These are phyloP conservation scores for Drosophila mojavensis DNA, from an alignment of 1,140 invertebrate genomes.

Conservation along the genomic window DNA sequence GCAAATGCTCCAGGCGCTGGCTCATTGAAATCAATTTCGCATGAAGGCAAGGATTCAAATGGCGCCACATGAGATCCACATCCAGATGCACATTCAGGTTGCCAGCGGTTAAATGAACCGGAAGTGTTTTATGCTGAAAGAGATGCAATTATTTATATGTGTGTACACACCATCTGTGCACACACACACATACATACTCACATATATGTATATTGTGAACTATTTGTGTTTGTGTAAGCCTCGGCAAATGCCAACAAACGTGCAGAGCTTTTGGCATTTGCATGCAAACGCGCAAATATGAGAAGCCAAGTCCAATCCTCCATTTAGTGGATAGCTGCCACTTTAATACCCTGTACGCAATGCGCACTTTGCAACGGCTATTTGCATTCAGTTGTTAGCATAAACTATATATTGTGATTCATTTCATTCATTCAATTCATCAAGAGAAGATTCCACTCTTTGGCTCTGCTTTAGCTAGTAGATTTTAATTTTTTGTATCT, in stretches of 20 bases:
- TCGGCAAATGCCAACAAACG: slow-evolving; percentile 34
- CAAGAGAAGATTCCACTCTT: background rate
- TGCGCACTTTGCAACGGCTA: background rate
- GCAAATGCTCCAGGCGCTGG: slow-evolving; percentile 21
- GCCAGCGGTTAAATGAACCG: slow-evolving; percentile 66
- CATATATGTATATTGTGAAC: background rate
- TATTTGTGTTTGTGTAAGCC: slow-evolving; percentile 18
- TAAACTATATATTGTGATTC: too few species aligned
- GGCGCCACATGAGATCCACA: slow-evolving; percentile 33
- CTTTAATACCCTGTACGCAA: slow-evolving; percentile 16
- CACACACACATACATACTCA: background rate
- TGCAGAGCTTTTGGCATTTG: slow-evolving; percentile 53
- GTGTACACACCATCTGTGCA: slow-evolving; percentile 1
- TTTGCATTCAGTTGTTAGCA: background rate
- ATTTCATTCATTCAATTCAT: too few species aligned
- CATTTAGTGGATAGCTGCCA: slow-evolving; percentile 24
- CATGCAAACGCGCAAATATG: slow-evolving; percentile 61
- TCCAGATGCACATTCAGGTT: slow-evolving; percentile 1
- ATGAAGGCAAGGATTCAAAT: slow-evolving; percentile 34
- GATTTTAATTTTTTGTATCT: background rate
- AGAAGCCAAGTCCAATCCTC: slow-evolving; percentile 37
- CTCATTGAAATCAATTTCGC: slow-evolving; percentile 45
- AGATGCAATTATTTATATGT: slow-evolving; percentile 66
- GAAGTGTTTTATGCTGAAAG: slow-evolving; percentile 70
- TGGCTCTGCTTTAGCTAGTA: background rate